These are phyloP conservation scores for Furnarius figulus DNA, from an alignment of 2,113 vertebrate species.

Conservation along the genomic window DNA sequence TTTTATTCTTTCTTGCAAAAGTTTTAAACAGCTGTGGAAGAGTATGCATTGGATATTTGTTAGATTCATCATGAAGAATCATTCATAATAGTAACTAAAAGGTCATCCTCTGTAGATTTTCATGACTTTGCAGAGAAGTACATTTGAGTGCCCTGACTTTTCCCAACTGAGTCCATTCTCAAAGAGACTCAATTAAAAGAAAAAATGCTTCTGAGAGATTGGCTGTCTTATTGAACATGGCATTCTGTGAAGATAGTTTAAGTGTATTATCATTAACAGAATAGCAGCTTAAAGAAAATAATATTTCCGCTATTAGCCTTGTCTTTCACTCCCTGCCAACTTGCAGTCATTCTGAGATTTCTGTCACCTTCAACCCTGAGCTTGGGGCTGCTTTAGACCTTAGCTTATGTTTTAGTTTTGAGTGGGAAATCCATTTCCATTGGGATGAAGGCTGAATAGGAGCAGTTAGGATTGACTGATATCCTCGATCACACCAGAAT, in stretches of 20 bases:
- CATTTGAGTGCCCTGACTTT: not conserved
- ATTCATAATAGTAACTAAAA: not conserved
- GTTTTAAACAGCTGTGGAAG: not conserved
- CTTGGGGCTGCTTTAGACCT: not conserved
- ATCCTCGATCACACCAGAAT: not conserved
- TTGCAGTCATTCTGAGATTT: not conserved
- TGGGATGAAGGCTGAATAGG: not conserved
- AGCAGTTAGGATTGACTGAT: not conserved
- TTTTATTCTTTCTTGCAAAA: not conserved
- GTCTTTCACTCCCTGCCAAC: not conserved
- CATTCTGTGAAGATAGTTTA: not conserved
- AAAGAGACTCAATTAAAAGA: not conserved
- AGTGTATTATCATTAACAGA: not conserved
- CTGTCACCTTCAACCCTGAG: not conserved
- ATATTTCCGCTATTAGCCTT: not conserved
- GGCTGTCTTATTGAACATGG: not conserved
- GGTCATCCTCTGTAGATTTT: not conserved
- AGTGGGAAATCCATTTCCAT: not conserved
- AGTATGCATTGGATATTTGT: not conserved
- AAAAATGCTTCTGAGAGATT: not conserved
- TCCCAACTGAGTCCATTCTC: not conserved
- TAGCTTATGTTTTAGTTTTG: not conserved
- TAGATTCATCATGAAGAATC: not conserved
- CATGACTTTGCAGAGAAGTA: not conserved
- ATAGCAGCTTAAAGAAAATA: not conserved